phyloP scores from a whole-genome alignment of 2,797 vertebrate species.

The Tokudaia muenninki region DNA sequence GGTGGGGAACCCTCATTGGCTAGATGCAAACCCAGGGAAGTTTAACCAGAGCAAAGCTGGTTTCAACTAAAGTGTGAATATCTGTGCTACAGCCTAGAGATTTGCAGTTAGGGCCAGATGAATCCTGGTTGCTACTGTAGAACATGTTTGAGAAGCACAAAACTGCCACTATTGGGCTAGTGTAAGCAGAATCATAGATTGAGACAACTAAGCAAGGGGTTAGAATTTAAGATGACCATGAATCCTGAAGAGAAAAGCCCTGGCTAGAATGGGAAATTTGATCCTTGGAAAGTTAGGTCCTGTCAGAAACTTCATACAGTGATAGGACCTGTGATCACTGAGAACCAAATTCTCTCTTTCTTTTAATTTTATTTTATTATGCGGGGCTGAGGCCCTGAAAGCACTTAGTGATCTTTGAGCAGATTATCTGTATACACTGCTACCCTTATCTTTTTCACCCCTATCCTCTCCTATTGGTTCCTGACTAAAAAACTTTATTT shows the following conservation, averaged over 20 bases:
- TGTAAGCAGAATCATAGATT: background rate
- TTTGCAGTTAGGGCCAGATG: background rate
- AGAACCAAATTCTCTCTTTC: background rate
- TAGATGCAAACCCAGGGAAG: background rate
- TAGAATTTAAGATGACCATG: background rate
- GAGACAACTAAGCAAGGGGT: conserved; percentile 1
- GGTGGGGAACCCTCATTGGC: background rate
- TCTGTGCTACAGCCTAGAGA: background rate
- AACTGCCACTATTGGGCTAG: background rate
- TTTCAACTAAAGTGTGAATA: background rate
- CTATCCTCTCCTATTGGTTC: background rate
- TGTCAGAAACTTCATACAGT: background rate
- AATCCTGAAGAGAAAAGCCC: background rate
- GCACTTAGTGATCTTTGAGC: background rate
- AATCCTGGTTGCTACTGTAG: background rate
- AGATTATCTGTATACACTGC: background rate
- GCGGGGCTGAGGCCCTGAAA: background rate
- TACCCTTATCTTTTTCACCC: background rate
- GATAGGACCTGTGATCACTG: background rate
- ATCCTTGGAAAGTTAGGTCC: background rate
- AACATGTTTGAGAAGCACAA: background rate
- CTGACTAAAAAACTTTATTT: background rate
- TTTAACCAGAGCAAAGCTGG: background rate
- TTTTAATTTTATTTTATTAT: background rate
- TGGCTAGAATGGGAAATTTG: background rate